phyloP scores from a whole-genome alignment of 2,797 vertebrate genomes.

The Gobionotothen gibberifrons region DNA sequence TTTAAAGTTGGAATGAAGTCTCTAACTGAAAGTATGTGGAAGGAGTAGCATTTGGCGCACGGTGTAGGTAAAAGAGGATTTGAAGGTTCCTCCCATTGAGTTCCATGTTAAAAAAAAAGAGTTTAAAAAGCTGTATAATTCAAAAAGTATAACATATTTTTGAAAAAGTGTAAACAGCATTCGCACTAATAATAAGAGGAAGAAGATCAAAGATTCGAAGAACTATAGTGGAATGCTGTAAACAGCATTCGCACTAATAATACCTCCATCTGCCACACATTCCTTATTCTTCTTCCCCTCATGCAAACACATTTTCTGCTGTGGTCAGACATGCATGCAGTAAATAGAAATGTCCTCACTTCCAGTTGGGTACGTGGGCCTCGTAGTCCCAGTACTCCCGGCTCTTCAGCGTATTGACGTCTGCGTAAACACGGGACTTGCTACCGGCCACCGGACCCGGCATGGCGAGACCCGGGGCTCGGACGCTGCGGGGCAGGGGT shows the following conservation, averaged over 20 bases:
- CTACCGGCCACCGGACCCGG: slow-evolving; percentile 97
- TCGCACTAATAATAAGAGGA: no score
- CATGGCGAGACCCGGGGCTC: slow-evolving; percentile 92
- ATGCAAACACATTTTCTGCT: neutral
- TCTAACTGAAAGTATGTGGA: no score
- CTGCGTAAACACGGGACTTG: slow-evolving; percentile 97
- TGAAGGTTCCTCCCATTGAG: no score
- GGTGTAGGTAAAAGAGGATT: no score
- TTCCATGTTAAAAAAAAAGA: no score
- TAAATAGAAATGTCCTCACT: slow-evolving; percentile 84
- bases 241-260: slow-evolving; percentile 7
- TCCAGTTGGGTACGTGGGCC: slow-evolving; percentile 96
- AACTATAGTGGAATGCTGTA: no score
- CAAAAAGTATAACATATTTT: no score
- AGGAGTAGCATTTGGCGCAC: no score
- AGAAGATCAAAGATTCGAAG: no score
- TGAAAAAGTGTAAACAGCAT: no score
- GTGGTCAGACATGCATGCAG: slow-evolving; percentile 6
- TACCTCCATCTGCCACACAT: slow-evolving; percentile 40
- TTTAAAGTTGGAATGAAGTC: no score
- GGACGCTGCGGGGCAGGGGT: slow-evolving; percentile 59
- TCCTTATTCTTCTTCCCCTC: neutral
- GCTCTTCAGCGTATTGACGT: slow-evolving; percentile 97
- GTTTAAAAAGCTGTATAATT: no score
- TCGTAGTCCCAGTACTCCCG: slow-evolving; percentile 99